These are phyloP conservation scores for Trachelipus rathkii DNA, from an alignment of 1,140 invertebrate species.

Conservation along the genomic window DNA sequence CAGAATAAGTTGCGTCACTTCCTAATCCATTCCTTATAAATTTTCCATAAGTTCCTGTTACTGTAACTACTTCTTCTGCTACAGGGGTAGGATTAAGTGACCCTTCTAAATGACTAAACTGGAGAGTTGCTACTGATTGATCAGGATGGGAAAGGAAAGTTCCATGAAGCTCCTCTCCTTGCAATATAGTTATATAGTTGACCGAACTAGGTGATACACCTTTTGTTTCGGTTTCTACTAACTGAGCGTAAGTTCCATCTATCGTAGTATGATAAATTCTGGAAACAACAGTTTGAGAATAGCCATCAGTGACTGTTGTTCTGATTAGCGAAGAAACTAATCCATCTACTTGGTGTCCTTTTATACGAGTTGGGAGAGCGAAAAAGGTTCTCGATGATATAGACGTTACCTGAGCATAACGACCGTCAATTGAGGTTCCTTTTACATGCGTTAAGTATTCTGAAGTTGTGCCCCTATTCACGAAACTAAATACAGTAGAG, in stretches of 20 bases:
- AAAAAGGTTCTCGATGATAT: slow-evolving; percentile 81
- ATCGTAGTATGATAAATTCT: slow-evolving; percentile 52
- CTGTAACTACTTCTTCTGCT: slow-evolving; percentile 46
- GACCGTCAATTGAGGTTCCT: slow-evolving; percentile 79
- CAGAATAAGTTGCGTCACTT: slow-evolving; percentile 47
- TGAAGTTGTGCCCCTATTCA: slow-evolving; percentile 83
- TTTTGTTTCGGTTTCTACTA: slow-evolving; percentile 41
- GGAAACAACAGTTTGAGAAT: slow-evolving; percentile 49
- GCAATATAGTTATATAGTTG: slow-evolving; percentile 30
- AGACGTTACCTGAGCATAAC: slow-evolving; percentile 79
- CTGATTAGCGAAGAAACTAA: slow-evolving; percentile 50
- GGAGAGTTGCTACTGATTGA: slow-evolving; percentile 32
- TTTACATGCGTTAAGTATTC: slow-evolving; percentile 84
- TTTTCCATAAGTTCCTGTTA: slow-evolving; percentile 48
- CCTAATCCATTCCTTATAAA: slow-evolving; percentile 46
- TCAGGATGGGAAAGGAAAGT: slow-evolving; percentile 35
- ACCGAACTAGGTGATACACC: slow-evolving; percentile 22
- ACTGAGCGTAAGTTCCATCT: slow-evolving; percentile 51
- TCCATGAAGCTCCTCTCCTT: slow-evolving; percentile 28
- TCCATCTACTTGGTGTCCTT: slow-evolving; percentile 54
- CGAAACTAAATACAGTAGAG: slow-evolving; percentile 81
- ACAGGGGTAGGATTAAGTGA: slow-evolving; percentile 31
- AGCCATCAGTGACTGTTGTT: slow-evolving; percentile 48
- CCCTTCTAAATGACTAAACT: slow-evolving; percentile 27
- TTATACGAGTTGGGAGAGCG: slow-evolving; percentile 56